Evolutionary conservation across 2,888 invertebrate species (phyloP), one percentile per base, ranked within the genome.

Genomic region (Monopis laevigella): DNA sequence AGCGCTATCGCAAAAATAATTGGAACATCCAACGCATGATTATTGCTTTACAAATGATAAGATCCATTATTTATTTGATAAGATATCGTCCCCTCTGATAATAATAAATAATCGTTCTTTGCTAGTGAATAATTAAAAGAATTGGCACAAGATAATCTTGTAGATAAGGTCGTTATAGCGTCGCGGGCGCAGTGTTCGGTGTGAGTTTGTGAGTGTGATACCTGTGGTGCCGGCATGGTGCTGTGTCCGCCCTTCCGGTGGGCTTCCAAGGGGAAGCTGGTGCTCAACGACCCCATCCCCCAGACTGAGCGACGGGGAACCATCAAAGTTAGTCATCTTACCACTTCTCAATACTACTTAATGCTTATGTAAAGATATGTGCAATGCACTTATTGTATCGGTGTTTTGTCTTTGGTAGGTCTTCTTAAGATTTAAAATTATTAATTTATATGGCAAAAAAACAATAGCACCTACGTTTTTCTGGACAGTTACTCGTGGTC

Each of bases 71-170:
- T 66, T 56, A 56, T 58, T 49, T 57, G 80, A 80, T 78, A 77
- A 80, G 71, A 77, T 74, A 68, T 63, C 65, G 65, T 63, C 62
- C 65, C 54, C 62, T 57, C 65, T 65, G 73, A 78, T 78, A 72
- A 68, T 66, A 67, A 64, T 63, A 58, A 60, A 55, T 60, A 69
- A 70, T 71, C 58, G 63, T 71, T 66, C 56, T 59, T 65, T 64
- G 64, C 62, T 62, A 59, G 62, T 62, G 62, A 75, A 74, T 77
- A 77, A 80, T 78, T 80, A 78, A 77, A 77, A 75, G 74, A 77
- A 75, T 77, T 65, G 67, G 62, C 62, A 69, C 56, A 59, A 72
- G 75, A 78, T 80, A 61, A 77, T 75, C 74, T 68, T 32, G 32
- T 32, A 32, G 32, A 32, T 32, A 32, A 32, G 32, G 32, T 8